Evolutionary conservation across 2,113 vertebrate genomes (phyloP), one percentile per base, ranked within the genome.

Genomic region (Rhineura floridana): DNA sequence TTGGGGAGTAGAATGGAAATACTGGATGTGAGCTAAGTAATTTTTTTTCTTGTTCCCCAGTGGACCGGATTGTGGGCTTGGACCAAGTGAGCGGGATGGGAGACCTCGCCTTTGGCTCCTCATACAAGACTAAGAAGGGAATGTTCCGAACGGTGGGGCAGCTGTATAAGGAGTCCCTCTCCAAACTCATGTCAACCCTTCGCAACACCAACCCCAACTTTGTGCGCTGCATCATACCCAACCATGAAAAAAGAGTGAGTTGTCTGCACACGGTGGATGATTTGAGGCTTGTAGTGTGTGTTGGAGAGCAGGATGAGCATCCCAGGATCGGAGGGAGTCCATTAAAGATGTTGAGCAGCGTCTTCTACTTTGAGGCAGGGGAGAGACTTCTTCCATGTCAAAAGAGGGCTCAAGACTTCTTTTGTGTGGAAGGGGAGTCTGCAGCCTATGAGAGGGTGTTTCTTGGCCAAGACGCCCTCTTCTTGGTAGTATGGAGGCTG

Each of bases 181-280:
- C 98, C 75, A 98, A 98, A 83, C 97, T 99, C 86, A 99, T 99
- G 98, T 97, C 98, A 86, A 99, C 98, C 0, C 96, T 98, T 89
- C 97, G 97, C 86, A 98, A 98, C 96, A 98, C 98, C 93, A 98
- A 98, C 92, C 98, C 98, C 86, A 98, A 98, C 96, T 98, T 98
- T 69, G 97, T 98, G 28, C 98, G 98, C 84, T 99, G 98, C 85
- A 98, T 98, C 88, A 97, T 98, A 88, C 98, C 98, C 85, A 99
- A 98, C 94, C 98, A 98, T 1, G 98, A 98, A 93, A 99, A 98
- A 94, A 96, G 93, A 96, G 98, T 98, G 92, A 95, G 11, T 1
- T 1, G 1, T 30, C 33, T n/a, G n/a, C 13, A 19, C 0, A 4
- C 3, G 21, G 30, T 6, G 67, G 23, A 42, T n/a, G 21, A 67